Evolutionary conservation across 2,113 vertebrate genomes (phyloP).

Genomic region (Dicrurus megarhynchus): DNA sequence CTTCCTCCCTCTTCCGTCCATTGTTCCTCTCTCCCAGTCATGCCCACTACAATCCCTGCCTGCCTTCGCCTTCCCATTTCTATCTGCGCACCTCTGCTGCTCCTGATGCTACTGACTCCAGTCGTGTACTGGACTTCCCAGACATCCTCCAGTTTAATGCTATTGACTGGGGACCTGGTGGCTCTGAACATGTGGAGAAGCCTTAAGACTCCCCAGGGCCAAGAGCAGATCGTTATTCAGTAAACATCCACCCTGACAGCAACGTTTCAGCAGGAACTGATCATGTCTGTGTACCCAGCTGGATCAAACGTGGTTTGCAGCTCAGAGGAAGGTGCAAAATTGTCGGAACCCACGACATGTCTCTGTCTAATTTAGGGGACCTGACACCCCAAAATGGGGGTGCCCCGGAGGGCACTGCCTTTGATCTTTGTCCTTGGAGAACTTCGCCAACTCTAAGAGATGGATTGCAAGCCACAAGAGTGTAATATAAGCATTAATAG

Average conservation of each 20-base stretch:
- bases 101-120: background rate
- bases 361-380: too few relatives aligned
- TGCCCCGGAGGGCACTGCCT: too few relatives aligned
- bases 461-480: too few relatives aligned
- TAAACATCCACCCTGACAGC: background rate
- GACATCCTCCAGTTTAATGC: fast-evolving
- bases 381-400: too few relatives aligned
- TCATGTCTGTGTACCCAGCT: fast-evolving
- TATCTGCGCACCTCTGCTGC: background rate
- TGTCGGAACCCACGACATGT: too few relatives aligned
- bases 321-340: background rate
- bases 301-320: background rate
- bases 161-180: background rate
- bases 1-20: background rate
- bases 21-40: background rate
- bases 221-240: too few relatives aligned
- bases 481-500: too few relatives aligned
- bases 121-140: background rate
- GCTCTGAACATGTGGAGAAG: background rate
- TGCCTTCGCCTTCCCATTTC: background rate
- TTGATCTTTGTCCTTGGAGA: too few relatives aligned
- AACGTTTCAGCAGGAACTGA: background rate
- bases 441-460: too few relatives aligned
- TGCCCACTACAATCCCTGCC: background rate
- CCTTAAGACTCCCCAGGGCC: background rate